Percentiles rank a stretch among this genome's conserved stretches.
Evolutionary conservation across 1,140 invertebrate genomes (phyloP).

Genomic region (Panulirus ornatus): DNA sequence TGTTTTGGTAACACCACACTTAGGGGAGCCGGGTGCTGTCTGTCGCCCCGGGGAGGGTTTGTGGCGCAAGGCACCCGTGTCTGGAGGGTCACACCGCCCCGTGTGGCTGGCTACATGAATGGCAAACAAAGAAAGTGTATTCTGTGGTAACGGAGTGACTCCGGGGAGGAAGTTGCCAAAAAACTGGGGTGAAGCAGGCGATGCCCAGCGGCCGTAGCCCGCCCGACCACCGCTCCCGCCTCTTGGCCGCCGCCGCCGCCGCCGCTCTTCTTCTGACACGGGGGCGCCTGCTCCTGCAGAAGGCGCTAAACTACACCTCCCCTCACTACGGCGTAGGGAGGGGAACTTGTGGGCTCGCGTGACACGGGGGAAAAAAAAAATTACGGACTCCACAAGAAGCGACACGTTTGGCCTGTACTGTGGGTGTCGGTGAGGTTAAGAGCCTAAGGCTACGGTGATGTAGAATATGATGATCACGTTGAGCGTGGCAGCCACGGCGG

Average conservation of each 20-base stretch:
- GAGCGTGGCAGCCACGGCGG: neutral
- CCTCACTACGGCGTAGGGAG: neutral
- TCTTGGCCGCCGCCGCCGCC: neutral
- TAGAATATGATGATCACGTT: no score
- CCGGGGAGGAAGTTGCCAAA: conserved; percentile 47
- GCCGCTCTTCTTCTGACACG: neutral
- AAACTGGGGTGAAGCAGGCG: conserved; percentile 36
- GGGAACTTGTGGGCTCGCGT: no score
- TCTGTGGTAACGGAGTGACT: conserved; percentile 33
- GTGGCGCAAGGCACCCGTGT: neutral
- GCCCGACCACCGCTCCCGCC: conserved; percentile 2
- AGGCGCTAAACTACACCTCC: neutral
- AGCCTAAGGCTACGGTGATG: no score
- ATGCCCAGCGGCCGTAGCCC: conserved; percentile 54
- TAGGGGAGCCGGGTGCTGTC: neutral
- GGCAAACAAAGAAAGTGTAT: conserved; percentile 66
- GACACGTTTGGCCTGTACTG: no score
- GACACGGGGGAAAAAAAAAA: no score
- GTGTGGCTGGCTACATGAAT: conserved; percentile 14
- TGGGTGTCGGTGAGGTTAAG: no score
- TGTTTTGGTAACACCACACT: no score
- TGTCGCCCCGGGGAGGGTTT: neutral
- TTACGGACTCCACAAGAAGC: no score
- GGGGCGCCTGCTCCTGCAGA: neutral
- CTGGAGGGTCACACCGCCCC: neutral